Conservation (phyloP, 2,888 invertebrate species). For the Apantesis nais region DNA sequence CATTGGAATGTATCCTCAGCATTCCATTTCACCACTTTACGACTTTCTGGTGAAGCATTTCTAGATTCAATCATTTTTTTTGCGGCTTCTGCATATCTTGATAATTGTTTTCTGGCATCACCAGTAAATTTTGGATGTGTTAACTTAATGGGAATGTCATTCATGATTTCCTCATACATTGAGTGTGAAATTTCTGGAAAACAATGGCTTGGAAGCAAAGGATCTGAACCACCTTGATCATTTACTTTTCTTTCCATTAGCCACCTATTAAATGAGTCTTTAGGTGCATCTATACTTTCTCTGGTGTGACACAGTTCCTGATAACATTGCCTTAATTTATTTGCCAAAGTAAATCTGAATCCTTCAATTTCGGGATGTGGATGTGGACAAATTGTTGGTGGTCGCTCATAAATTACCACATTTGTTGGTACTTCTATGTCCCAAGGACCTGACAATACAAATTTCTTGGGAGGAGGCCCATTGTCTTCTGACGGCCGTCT, state of each 20-base stretch:
- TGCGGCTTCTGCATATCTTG: constrained; percentile 97
- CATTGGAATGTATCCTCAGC: constrained; percentile 99
- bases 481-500: constrained; percentile 92
- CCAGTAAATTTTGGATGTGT: constrained; percentile 98
- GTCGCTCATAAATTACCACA: constrained; percentile 94
- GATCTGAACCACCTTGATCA: constrained; percentile 94
- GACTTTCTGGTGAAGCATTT: constrained; percentile 95
- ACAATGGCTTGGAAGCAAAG: constrained; percentile 96
- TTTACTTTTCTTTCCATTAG: constrained; percentile 97
- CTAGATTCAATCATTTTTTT: constrained; percentile 98
- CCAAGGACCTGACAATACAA: constrained; percentile 96
- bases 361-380: constrained; percentile 98
- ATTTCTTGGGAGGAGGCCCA: constrained; percentile 93
- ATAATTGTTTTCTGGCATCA: constrained; percentile 97
- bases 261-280: constrained; percentile 98
- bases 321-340: constrained; percentile 95
- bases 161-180: constrained; percentile 99
- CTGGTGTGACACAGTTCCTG: constrained; percentile 97
- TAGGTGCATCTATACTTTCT: constrained; percentile 97
- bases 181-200: constrained; percentile 96
- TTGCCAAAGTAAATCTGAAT: constrained; percentile 92
- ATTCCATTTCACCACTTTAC: constrained; percentile 99
- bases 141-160: constrained; percentile 98
- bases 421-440: constrained; percentile 97
- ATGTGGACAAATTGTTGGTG: constrained; percentile 93